Evolutionary conservation across 2,797 vertebrate species (phyloP), one percentile per base, ranked within the genome.

Genomic region (Propithecus perrieri): DNA sequence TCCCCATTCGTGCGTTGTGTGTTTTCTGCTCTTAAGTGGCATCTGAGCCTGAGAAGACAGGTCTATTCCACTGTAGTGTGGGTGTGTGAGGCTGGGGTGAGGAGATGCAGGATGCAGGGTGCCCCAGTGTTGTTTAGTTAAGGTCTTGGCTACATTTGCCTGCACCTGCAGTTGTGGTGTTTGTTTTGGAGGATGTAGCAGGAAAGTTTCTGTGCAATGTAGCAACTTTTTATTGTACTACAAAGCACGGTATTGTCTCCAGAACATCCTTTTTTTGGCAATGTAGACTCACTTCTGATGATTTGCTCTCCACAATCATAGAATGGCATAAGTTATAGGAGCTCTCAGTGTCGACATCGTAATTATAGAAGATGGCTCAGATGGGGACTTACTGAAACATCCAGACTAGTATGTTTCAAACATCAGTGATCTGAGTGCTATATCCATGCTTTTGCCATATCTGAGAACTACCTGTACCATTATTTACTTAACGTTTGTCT

Each of bases 31-130:
- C 43, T 28, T 81, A 65, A 38, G 28, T 89, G 59, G 85, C 15
- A 12, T 88, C 63, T 30, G 55, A 80, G 26, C 10, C 2, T 72
- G 38, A 43, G 81, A 71, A 75, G 55, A 43, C 43, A 2, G 35
- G 26, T 50, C 2, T 13, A 3, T 8, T 71, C 4, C 5, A 10
- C 22, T 6, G 0, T 1, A 4, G 12, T 17, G 35, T 2, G 22
- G 18, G 18, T 6, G 18, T 18, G 10, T n/a, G 43, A 76, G 71
- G 15, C 20, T 26, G 3, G 18, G 7, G 48, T 4, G 13, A 63
- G 15, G 20, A 24, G 46, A 7, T 22, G 2, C 11, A 53, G 83
- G 28, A 13, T 43, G 20, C 18, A 8, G 20, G 20, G 28, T 91
- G 24, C n/a, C 28, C 20, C 4, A 1, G 8, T 12, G 78, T 26